Evolutionary conservation across 2,888 invertebrate species (phyloP).

Genomic region (Calliopum simillimum): DNA sequence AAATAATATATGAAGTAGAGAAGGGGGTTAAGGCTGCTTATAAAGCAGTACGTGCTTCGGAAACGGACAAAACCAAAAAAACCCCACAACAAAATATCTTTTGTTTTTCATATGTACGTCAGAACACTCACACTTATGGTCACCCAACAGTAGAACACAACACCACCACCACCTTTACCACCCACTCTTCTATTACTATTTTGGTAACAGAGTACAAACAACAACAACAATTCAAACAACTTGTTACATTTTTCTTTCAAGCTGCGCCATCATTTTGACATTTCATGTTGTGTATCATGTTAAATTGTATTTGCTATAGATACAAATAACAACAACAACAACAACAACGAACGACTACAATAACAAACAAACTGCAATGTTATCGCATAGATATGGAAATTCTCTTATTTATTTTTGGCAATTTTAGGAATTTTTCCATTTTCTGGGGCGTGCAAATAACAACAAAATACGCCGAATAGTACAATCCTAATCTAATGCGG

Average conservation of each 20-base stretch:
- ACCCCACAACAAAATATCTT: not conserved
- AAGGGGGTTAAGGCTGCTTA: too few relatives aligned
- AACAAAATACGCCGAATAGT: not conserved
- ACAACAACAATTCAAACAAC: constrained; percentile 47
- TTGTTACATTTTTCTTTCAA: constrained; percentile 44
- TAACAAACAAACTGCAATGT: constrained; percentile 38
- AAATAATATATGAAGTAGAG: too few relatives aligned
- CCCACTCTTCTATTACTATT: not conserved
- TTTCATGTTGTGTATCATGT: not conserved
- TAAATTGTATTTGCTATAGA: not conserved
- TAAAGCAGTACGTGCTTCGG: constrained; percentile 3
- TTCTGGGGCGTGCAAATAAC: too few relatives aligned
- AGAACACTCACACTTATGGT: not conserved
- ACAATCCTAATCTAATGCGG: constrained; percentile 1
- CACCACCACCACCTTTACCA: not conserved
- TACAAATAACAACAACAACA: too few relatives aligned
- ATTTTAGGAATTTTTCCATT: too few relatives aligned
- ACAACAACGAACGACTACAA: too few relatives aligned
- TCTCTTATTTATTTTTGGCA: too few relatives aligned
- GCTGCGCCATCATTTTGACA: constrained; percentile 9
- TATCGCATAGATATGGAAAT: constrained; percentile 46
- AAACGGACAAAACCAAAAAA: not conserved
- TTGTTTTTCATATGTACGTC: not conserved
- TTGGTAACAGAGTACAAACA: not conserved
- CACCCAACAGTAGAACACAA: not conserved